Conservation (phyloP, 2,113 vertebrate species). For the Indicator indicator region DNA sequence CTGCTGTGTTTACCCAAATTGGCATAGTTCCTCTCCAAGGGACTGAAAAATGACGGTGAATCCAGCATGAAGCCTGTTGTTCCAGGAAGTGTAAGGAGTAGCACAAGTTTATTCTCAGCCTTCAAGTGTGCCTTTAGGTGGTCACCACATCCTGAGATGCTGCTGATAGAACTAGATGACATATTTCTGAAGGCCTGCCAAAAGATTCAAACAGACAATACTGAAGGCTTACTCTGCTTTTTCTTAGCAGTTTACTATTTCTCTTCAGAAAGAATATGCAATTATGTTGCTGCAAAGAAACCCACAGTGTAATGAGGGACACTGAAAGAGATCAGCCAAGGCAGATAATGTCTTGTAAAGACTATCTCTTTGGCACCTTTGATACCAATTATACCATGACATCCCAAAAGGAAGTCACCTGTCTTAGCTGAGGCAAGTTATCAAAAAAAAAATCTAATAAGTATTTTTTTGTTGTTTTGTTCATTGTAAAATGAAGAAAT, state of each 20-base stretch:
- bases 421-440: slow-evolving; percentile 33
- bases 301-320: slow-evolving; percentile 40
- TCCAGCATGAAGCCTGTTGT: slow-evolving; percentile 54
- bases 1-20: slow-evolving; percentile 52
- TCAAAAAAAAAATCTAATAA: slow-evolving; percentile 36
- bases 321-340: slow-evolving; percentile 60
- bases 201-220: slow-evolving; percentile 40
- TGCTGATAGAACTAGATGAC: slow-evolving; percentile 57
- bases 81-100: slow-evolving; percentile 53
- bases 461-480: background rate
- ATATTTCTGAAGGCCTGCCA: slow-evolving; percentile 68
- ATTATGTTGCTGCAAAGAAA: slow-evolving; percentile 53
- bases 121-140: slow-evolving; percentile 67
- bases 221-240: slow-evolving; percentile 16
- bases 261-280: slow-evolving; percentile 49
- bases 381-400: slow-evolving; percentile 61
- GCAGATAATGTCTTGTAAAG: slow-evolving; percentile 60
- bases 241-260: slow-evolving; percentile 55
- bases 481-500: background rate
- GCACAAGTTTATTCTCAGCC: slow-evolving; percentile 69
- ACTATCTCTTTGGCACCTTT: slow-evolving; percentile 58
- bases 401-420: slow-evolving; percentile 60
- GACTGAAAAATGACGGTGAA: slow-evolving; percentile 40
- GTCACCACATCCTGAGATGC: slow-evolving; percentile 66
- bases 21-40: slow-evolving; percentile 58